Evolutionary conservation across 2,797 vertebrate genomes (phyloP).

Genomic region (Spizella passerina): DNA sequence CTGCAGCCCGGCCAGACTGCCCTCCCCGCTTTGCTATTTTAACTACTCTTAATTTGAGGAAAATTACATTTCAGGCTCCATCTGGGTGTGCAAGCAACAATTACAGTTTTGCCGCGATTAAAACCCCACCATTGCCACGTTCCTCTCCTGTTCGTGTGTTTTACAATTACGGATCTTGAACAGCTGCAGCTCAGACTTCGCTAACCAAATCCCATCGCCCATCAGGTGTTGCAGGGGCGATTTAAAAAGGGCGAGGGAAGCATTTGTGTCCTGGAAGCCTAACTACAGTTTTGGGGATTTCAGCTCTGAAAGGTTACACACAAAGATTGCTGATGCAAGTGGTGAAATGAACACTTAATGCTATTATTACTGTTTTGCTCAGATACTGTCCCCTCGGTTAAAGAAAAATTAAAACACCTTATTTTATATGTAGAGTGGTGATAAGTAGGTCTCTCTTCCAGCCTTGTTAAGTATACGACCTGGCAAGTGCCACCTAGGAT

Average conservation of each 20-base stretch:
- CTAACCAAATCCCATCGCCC: background rate
- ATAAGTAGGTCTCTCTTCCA: background rate
- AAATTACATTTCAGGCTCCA: slow-evolving; percentile 9
- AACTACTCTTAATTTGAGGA: background rate
- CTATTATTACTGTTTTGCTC: background rate
- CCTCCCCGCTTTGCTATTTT: background rate
- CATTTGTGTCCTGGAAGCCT: background rate
- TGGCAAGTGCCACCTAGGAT: slow-evolving; percentile 20
- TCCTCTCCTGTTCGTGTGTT: background rate
- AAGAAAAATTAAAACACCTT: background rate
- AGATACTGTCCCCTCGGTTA: background rate
- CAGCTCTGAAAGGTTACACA: background rate
- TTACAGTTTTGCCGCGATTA: background rate
- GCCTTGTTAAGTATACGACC: slow-evolving; percentile 22
- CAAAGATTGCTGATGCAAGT: background rate
- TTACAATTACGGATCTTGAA: background rate
- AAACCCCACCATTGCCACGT: background rate
- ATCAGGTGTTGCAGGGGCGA: background rate
- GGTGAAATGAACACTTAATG: background rate
- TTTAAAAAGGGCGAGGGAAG: background rate
- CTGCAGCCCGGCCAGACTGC: background rate
- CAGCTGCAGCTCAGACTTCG: background rate
- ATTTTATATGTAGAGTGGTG: background rate
- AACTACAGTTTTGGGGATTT: background rate
- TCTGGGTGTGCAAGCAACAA: background rate